phyloP scores from a whole-genome alignment of 2,113 vertebrate species.

The Puffinus mauretanicus region DNA sequence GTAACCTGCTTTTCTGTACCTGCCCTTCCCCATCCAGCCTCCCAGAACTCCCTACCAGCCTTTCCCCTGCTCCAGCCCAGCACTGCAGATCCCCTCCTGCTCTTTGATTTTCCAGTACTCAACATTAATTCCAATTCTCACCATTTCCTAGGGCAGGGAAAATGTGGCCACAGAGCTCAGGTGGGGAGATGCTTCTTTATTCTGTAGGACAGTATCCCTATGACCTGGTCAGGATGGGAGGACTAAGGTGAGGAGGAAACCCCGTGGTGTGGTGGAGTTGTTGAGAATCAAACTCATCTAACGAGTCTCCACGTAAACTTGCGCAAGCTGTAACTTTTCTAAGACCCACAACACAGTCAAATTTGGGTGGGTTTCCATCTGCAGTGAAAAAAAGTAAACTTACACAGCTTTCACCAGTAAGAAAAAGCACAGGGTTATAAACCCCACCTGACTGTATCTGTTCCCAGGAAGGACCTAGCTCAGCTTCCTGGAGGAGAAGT shows the following conservation, averaged over 20 bases:
- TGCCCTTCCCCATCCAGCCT: background rate
- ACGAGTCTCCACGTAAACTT: background rate
- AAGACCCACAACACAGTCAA: background rate
- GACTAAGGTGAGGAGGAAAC: background rate
- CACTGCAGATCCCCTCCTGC: background rate
- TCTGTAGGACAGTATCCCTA: background rate
- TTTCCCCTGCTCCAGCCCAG: background rate
- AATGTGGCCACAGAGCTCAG: background rate
- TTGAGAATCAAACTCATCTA: background rate
- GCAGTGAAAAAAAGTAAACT: background rate
- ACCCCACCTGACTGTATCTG: background rate
- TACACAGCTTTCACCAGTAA: background rate
- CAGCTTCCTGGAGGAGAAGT: background rate
- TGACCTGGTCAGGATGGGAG: background rate
- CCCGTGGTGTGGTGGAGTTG: fast-evolving
- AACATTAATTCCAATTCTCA: background rate
- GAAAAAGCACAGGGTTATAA: background rate
- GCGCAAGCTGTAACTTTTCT: background rate
- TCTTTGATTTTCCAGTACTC: background rate
- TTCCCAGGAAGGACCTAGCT: background rate
- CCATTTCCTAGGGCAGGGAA: background rate
- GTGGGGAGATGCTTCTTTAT: background rate
- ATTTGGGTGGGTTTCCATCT: background rate
- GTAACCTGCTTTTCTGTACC: background rate
- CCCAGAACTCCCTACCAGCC: background rate